Conservation (phyloP, 2,113 vertebrate genomes). For the Dryoscopus gambensis region DNA sequence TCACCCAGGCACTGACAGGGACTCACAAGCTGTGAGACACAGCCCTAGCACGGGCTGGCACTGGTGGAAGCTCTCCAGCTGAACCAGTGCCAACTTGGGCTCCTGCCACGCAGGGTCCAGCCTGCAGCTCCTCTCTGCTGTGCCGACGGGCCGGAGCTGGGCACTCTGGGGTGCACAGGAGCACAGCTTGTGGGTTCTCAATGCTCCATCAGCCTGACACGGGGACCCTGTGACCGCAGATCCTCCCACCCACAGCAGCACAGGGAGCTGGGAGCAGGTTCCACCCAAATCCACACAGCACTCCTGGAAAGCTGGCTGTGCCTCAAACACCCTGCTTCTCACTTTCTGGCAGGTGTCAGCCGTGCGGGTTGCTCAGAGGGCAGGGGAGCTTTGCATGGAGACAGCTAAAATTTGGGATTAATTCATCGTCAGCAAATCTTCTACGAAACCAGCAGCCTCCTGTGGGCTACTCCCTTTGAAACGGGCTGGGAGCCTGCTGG, state of each 20-base stretch:
- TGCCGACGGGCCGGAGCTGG: not conserved
- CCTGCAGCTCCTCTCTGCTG: not conserved
- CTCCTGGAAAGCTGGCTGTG: not conserved
- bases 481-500: not conserved
- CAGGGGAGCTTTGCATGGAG: not conserved
- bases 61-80: not conserved
- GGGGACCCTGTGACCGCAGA: not conserved
- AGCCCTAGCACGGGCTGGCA: not conserved
- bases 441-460: not conserved
- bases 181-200: not conserved
- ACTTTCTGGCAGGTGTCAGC: not conserved
- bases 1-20: not conserved
- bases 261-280: not conserved
- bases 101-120: not conserved
- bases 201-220: not conserved
- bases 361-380: not conserved
- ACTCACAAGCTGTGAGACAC: not conserved
- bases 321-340: not conserved
- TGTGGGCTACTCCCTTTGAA: not conserved
- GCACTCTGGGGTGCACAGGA: not conserved
- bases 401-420: not conserved
- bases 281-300: not conserved
- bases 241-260: not conserved
- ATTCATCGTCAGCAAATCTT: not conserved
- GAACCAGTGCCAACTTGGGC: not conserved